Evolutionary conservation across 2,113 vertebrate genomes (phyloP), one percentile per base, ranked within the genome.

Genomic region (Ursus arctos): DNA sequence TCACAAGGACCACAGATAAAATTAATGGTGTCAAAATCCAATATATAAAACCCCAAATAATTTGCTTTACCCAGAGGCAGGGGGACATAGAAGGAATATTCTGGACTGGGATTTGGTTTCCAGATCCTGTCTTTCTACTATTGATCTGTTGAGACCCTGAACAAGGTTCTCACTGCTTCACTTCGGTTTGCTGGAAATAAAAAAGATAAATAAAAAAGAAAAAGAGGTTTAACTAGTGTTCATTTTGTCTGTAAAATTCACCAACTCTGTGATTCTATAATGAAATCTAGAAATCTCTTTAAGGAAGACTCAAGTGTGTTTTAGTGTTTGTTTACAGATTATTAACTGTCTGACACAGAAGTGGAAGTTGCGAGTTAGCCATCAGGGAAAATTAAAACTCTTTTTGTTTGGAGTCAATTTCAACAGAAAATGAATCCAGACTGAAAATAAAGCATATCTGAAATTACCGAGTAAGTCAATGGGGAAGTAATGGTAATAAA

Each of bases 271-370:
- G 5, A 28, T 31, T 82, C 13, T 63, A 4, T 77, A 83, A 86
- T 24, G 43, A 74, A 47, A 92, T 67, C 76, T 43, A 71, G 36
- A 86, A 82, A 67, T 55, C 28, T 18, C 65, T 69, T 33, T 49
- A 47, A 88, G 22, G 74, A 67, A 79, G 71, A 74, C 31, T 88
- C 33, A 43, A 77, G 26, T 65, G 7, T 31, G 36, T 74, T 67
- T 88, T 43, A 43, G 47, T 74, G 65, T 94, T 98, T 98, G 92
- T 96, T 98, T 87, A 93, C 26, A 93, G 55, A 74, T 97, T 94
- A 91, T 93, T 89, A 95, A 69, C 49, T 81, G 51, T 69, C 80
- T 55, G 82, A 91, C 93, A 86, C 11, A 77, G 69, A 92, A 63
- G 24, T 59, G n/a, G 65, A 97, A 90, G 59, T 61, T 95, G 49